These are phyloP conservation scores for Andricus grossulariae DNA, from an alignment of 1,140 invertebrate species.

Conservation along the genomic window DNA sequence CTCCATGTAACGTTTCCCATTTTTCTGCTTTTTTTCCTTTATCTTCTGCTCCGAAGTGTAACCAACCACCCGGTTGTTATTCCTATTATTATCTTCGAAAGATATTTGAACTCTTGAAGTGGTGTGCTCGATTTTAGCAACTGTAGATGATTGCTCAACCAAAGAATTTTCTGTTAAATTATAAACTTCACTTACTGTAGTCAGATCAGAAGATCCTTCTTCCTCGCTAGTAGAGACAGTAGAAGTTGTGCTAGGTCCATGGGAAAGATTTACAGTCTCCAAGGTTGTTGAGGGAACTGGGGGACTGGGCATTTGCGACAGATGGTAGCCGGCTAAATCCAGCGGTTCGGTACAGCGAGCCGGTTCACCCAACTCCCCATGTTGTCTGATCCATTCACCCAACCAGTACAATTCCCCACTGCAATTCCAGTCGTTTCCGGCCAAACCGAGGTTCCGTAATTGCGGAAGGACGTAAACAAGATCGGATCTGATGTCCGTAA, in stretches of 20 bases:
- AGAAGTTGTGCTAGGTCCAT: slow-evolving; percentile 23
- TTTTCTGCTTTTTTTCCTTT: neutral
- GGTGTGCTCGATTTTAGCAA: no score
- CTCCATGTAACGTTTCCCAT: neutral
- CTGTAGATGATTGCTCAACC: neutral
- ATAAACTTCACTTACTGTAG: no score
- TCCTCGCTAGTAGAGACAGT: slow-evolving; percentile 24
- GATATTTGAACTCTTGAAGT: neutral
- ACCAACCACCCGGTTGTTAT: neutral
- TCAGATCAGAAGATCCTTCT: no score
- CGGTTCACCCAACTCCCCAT: slow-evolving; percentile 68
- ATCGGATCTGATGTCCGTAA: slow-evolving; percentile 81
- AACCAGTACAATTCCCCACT: slow-evolving; percentile 79
- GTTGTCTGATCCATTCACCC: slow-evolving; percentile 79
- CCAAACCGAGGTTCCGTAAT: slow-evolving; percentile 78
- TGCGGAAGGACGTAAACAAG: slow-evolving; percentile 83
- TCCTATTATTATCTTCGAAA: neutral
- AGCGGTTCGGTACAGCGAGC: slow-evolving; percentile 69
- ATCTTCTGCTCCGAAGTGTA: neutral
- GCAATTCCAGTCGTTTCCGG: slow-evolving; percentile 82
- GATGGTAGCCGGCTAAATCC: slow-evolving; percentile 64
- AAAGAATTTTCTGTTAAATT: no score
- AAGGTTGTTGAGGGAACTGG: slow-evolving; percentile 10
- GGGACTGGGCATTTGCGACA: slow-evolving; percentile 69
- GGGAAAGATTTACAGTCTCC: slow-evolving; percentile 23